Evolutionary conservation across 2,797 vertebrate species (phyloP), one percentile per base, ranked within the genome.

Genomic region (Malurus leucopterus): DNA sequence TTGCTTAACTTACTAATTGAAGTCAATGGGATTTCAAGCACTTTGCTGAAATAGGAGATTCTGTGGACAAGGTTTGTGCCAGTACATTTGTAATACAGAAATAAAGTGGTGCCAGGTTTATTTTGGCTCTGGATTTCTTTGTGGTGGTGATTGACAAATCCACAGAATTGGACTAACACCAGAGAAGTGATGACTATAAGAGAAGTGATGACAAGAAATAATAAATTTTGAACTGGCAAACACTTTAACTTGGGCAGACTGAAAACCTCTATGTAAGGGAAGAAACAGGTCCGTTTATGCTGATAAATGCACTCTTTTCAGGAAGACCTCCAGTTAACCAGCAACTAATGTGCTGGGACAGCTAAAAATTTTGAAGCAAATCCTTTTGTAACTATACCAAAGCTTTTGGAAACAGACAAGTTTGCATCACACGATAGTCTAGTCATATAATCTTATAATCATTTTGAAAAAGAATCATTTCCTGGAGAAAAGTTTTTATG

Each of bases 131-230:
- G 3, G 16, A 11, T 92, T 93, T 94, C 93, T 93, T 92, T 79
- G 83, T 93, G 87, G 93, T 95, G 87, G 71, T 84, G 91, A 93
- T 79, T 95, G 94, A 95, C 93, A 95, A 95, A 95, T 95, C 89
- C 93, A 82, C 87, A 71, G 83, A 86, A 86, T 76, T 95, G 92
- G 93, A 93, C 77, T 84, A 44, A 55, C 53, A 93, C 92, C 93
- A 93, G 83, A 68, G 84, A 93, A 91, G 87, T 93, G 93, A 93
- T 92, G 92, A 89, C 58, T 93, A 12, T 64, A 91, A 88, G 86
- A 93, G 88, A 82, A 86, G 74, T 8, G 80, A 89, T 82, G 95
- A 94, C 93, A 94, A 93, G 89, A 86, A 95, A 92, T 88, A 89
- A 89, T 93, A 93, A 91, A 88, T 79, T 88, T 74, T 91, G 79